These are phyloP conservation scores for Synergus laeviventris DNA, from an alignment of 2,888 invertebrate species.

Conservation along the genomic window DNA sequence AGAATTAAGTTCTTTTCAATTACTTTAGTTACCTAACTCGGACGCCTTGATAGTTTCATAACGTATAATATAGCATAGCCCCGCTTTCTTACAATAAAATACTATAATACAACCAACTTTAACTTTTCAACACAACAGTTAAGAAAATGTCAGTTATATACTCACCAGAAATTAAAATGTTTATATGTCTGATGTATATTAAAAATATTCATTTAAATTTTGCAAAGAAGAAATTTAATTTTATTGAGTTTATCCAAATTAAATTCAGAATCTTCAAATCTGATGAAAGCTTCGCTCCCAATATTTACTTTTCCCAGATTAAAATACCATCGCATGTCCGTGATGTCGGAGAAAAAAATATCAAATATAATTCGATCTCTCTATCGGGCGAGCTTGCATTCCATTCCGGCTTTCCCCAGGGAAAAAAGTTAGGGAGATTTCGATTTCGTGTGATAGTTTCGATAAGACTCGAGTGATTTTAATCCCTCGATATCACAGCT, in stretches of 20 bases:
- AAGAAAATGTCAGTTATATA: neutral
- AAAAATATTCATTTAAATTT: neutral
- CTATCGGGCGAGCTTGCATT: neutral
- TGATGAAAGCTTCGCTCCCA: neutral
- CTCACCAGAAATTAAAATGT: neutral
- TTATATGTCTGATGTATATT: too few species aligned
- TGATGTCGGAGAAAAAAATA: neutral
- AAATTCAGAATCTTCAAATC: neutral
- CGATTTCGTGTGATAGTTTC: slow-evolving; percentile 29
- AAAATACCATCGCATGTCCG: neutral
- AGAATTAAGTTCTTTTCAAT: slow-evolving; percentile 32
- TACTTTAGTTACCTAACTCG: slow-evolving; percentile 20
- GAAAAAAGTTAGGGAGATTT: slow-evolving; percentile 26
- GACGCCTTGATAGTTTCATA: neutral
- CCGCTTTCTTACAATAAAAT: neutral
- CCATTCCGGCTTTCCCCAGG: slow-evolving; percentile 12
- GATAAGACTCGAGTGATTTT: slow-evolving; percentile 39
- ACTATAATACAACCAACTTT: neutral
- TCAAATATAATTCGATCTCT: neutral
- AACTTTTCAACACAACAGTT: neutral
- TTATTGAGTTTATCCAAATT: neutral
- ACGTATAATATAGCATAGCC: neutral
- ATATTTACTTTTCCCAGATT: neutral
- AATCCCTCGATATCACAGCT: slow-evolving; percentile 34
- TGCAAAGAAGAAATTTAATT: neutral